These are phyloP conservation scores for Drosophila yakuba DNA, from an alignment of 1,140 invertebrate genomes.

Conservation along the genomic window DNA sequence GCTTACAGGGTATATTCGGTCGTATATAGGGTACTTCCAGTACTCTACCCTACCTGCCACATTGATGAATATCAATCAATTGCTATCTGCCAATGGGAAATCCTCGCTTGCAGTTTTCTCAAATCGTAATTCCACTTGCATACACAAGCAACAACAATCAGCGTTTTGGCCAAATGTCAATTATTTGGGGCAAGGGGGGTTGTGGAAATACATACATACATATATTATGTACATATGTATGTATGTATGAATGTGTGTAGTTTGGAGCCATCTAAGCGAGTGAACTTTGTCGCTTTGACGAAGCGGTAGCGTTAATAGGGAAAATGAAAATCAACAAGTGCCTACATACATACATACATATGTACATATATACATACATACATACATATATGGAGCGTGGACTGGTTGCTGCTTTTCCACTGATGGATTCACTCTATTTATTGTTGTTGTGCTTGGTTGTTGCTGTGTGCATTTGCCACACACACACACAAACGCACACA, in stretches of 20 bases:
- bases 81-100: too few relatives aligned
- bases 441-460: slow-evolving; percentile 40
- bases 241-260: not conserved
- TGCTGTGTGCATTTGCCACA: slow-evolving; percentile 69
- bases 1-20: slow-evolving; percentile 34
- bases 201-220: slow-evolving; percentile 2
- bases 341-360: not conserved
- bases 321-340: slow-evolving; percentile 43
- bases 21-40: not conserved
- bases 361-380: not conserved
- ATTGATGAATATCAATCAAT: too few relatives aligned
- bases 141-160: not conserved
- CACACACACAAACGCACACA: slow-evolving; percentile 11
- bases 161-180: slow-evolving; percentile 5
- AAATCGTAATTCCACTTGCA: too few relatives aligned
- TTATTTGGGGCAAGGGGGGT: slow-evolving; percentile 31
- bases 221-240: not conserved
- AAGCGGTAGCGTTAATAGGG: slow-evolving; percentile 56
- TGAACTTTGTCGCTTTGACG: slow-evolving; percentile 34
- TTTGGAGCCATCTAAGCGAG: slow-evolving; percentile 11
- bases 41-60: too few relatives aligned
- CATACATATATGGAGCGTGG: slow-evolving; percentile 20
- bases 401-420: slow-evolving; percentile 33
- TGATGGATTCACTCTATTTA: slow-evolving; percentile 78
- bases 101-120: too few relatives aligned